Base-by-base conservation (phyloP, 2,797 vertebrate species). In the Sardinella longiceps region DNA sequence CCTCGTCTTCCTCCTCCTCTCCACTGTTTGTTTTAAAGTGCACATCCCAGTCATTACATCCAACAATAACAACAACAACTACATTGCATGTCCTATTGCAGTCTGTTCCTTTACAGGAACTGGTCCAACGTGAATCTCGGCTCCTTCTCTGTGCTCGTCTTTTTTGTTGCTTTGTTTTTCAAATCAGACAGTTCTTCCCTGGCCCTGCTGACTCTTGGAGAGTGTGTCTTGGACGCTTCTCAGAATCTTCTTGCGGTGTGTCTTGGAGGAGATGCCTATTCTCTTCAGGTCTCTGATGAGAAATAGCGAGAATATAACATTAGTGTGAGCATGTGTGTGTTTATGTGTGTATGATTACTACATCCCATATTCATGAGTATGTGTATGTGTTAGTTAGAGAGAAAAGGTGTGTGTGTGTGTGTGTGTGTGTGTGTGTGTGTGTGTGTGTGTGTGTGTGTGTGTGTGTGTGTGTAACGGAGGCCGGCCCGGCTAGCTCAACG, bases 181-280 rank as follows among this genome's bases (percentile, higher is more conserved):
- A 15, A 25, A 90, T 99, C 97, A 99, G 95, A 99, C 98, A 11
- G 98, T 98, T 99, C 92, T 97, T 96, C 94, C 97, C 97, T 74
- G 63, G 5, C 10, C 33, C 11, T 30, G 28, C 94, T 99, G 97
- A 96, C 99, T 97, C 91, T 98, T 97, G 93, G 97, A 96, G 90
- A 96, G 93, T 96, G 99, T 98, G 81, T 97, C 96, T 93, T 99
- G 97, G 88, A 99, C 94, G 0, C 96, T 98, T 93, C 91, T 97
- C 94, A 99, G 89, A 93, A 99, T 97, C 95, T 98, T 99, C 94
- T 96, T 99, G 96, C 99, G 97, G 93, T 99, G 98, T 0, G 94
- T 87, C 66, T 95, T 88, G 5, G 95, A 95, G 95, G 95, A 95
- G 95, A 99, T 97, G 88, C 98, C 98, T 0, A 99, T 99, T 92